phyloP scores from a whole-genome alignment of 2,113 vertebrate genomes.

The Prunella fulvescens region DNA sequence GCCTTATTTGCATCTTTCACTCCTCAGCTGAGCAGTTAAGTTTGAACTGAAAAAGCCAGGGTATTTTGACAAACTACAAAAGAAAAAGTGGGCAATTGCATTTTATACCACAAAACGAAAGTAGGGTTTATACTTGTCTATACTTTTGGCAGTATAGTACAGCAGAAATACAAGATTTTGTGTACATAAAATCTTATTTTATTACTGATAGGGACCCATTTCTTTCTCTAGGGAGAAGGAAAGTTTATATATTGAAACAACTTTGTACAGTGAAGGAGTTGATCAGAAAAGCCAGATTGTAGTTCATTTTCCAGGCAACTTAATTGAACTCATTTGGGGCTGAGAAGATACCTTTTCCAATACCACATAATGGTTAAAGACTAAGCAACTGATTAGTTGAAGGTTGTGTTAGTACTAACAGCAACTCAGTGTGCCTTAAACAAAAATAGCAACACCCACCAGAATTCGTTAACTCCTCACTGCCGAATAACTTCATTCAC shows the following conservation, averaged over 20 bases:
- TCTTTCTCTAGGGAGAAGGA: neutral
- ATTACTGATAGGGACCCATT: neutral
- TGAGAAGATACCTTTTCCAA: neutral
- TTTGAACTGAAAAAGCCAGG: neutral
- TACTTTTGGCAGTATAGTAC: neutral
- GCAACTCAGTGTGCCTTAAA: neutral
- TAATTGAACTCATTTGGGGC: neutral
- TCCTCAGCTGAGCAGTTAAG: neutral
- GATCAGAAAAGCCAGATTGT: neutral
- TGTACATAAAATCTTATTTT: neutral
- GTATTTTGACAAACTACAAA: neutral
- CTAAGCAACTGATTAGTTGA: neutral
- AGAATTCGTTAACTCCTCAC: neutral
- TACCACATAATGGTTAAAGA: neutral
- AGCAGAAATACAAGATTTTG: neutral
- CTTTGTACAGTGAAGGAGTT: neutral
- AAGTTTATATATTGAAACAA: neutral
- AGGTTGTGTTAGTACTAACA: neutral
- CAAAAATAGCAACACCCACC: conserved; percentile 1
- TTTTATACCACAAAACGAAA: neutral
- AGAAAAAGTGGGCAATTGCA: neutral
- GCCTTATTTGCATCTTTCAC: neutral
- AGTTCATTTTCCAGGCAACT: neutral
- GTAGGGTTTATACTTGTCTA: accelerated
- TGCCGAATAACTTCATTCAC: neutral